Evolutionary conservation across 1,140 invertebrate genomes (phyloP), one percentile per base, ranked within the genome.

Genomic region (Anoplophora glabripennis): DNA sequence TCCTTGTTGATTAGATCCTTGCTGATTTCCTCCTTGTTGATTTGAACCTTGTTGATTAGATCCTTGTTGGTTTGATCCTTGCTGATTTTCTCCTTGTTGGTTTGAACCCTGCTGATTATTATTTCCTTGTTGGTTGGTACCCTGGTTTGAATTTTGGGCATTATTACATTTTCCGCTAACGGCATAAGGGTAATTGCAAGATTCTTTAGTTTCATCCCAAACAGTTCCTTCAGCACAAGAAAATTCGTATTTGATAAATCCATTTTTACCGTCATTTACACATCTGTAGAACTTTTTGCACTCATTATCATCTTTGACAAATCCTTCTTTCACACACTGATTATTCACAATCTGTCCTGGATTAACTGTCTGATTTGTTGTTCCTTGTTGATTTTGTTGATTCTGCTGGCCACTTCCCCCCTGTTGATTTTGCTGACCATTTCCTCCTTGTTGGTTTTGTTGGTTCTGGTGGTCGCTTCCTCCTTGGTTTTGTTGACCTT

Each of bases 261-360:
- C 75, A 11, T 76, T 79, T 28, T 77, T 68, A 0, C 80, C 80
- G 54, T 82, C 74, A 42, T 78, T 67, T 0, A 87, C 82, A 69
- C 87, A 89, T 69, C 86, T 78, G 57, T 87, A 87, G 68, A 89
- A 89, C 57, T 84, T 86, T 1, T 72, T 78, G 60, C 87, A 89
- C 53, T 88, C 78, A 34, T 76, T 71, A 15, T 69, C 75, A 74
- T 81, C 80, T 35, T 68, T 75, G 18, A 70, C 49, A 63, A 75
- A 77, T 7, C 75, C 75, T 64, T 72, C 73, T 46, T 42, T 37
- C 7, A 40, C 33, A 52, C 67, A 69, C 7, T 55, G 28, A 10
- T 42, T 14, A 36, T 47, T 53, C 12, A 7, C 46, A 8, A 63
- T 2, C 51, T 57, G 61, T 11, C 53, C 59, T 7, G 15, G 12